Evolutionary conservation across 2,113 vertebrate species (phyloP).

Genomic region (Pantherophis guttatus): DNA sequence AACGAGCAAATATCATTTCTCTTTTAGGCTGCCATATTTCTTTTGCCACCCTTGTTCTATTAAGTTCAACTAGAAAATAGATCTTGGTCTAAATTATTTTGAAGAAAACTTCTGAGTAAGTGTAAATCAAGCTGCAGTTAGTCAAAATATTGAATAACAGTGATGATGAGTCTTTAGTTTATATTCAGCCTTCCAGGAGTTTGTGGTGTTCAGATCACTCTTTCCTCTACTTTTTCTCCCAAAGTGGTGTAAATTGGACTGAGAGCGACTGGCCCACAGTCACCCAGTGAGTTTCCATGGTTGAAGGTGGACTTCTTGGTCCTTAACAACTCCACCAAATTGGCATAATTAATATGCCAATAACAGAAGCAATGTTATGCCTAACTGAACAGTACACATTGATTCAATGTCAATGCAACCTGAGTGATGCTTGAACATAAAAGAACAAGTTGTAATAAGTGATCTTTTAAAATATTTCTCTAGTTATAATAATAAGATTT

Average conservation of each 20-base stretch:
- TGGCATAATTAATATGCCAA: neutral
- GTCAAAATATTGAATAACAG: neutral
- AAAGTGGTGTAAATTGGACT: neutral
- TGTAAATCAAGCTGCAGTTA: neutral
- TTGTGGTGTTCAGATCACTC: neutral
- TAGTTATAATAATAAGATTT: neutral
- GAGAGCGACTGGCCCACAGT: neutral
- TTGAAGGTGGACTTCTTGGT: too few species aligned
- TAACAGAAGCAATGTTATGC: neutral
- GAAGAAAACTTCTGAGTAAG: neutral
- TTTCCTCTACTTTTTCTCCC: neutral
- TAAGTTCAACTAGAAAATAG: neutral
- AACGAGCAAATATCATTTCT: neutral
- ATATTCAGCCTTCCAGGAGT: neutral
- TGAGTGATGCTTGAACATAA: neutral
- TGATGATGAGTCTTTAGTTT: neutral
- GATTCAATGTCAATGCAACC: neutral
- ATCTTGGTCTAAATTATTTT: neutral
- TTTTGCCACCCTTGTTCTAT: neutral
- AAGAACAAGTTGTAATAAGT: neutral
- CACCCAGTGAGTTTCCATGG: neutral
- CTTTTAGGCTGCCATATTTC: neutral
- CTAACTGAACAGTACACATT: neutral
- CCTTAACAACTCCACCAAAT: neutral
- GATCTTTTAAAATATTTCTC: neutral